Base-by-base conservation (phyloP, 1,140 invertebrate species). In the Euura saliciscinereae region DNA sequence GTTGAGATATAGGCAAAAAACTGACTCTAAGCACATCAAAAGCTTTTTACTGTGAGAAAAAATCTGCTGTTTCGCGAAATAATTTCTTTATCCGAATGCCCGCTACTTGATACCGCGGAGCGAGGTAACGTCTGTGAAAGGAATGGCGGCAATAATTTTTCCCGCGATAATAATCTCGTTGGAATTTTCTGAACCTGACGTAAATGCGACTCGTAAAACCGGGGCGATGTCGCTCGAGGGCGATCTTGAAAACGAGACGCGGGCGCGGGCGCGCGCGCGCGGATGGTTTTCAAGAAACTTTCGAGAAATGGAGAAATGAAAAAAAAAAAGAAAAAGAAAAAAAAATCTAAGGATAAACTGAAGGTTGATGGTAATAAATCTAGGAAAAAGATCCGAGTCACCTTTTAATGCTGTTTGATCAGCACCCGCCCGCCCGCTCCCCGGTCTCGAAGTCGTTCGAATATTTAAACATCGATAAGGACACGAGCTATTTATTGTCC, bases 141-240 rank as follows among this genome's bases (percentile, higher is more conserved):
- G 4, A 75, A 78, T 76, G 77, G 82, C 82, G 78, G 81, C 80
- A 79, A 84, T 83, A 82, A 84, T 84, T 85, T 28, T 28, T 78
- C 78, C 75, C 73, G 70, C 77, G 82, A 83, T 84, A 80, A 82
- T 59, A 81, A 84, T 84, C 84, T 83, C 69, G 51, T 59, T 76
- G 80, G 82, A 83, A 84, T 84, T 84, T 83, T 76, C 78, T 74
- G 72, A 28, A 28, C 28, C 74, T 77, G 79, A 80, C 78, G 78
- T 75, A 80, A 83, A 83, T 84, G 80, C 75, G 71, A 72, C 77
- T 81, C 82, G 81, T 85, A 83, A 84, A 84, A 28, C 28, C 74
- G 81, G 76, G 80, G 80, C 80, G 78, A 79, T 11, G 80, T 81
- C 82, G 78, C 82, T 81, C 28, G 28, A 28, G 28, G 28, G 28